Evolutionary conservation across 2,888 invertebrate genomes (phyloP).

Genomic region (Epinotia nisella): DNA sequence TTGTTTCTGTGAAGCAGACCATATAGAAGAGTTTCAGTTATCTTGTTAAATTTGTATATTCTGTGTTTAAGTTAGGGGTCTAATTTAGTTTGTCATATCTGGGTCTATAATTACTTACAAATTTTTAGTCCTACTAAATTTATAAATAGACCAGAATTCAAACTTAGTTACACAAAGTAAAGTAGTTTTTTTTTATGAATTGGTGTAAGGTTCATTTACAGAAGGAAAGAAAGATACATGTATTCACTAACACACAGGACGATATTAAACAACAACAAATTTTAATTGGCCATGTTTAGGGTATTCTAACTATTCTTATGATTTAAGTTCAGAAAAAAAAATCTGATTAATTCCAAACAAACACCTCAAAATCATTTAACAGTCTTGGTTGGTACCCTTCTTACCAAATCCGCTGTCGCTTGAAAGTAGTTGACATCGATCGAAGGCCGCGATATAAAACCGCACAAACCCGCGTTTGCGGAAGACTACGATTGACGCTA

Average conservation of each 20-base stretch:
- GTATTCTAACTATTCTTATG: too few relatives aligned
- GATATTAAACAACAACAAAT: too few relatives aligned
- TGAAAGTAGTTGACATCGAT: not conserved
- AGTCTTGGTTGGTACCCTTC: too few relatives aligned
- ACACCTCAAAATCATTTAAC: not conserved
- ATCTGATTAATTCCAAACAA: not conserved
- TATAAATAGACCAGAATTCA: not conserved
- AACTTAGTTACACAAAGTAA: too few relatives aligned
- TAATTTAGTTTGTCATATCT: not conserved
- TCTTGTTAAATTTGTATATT: constrained; percentile 1
- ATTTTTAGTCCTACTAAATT: not conserved
- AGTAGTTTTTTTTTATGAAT: too few relatives aligned
- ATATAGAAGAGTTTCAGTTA: constrained; percentile 15
- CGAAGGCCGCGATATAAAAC: constrained; percentile 47
- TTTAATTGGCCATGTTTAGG: too few relatives aligned
- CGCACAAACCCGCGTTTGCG: constrained; percentile 66
- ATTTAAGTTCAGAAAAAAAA: too few relatives aligned
- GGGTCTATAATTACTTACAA: not conserved
- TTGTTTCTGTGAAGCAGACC: constrained; percentile 51
- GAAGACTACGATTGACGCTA: constrained; percentile 75
- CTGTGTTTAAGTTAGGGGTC: not conserved
- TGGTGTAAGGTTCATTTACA: too few relatives aligned
- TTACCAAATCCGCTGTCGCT: not conserved
- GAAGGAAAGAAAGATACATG: too few relatives aligned
- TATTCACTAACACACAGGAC: too few relatives aligned